Conservation (phyloP, 2,797 vertebrate genomes). For the Mus minutoides region DNA sequence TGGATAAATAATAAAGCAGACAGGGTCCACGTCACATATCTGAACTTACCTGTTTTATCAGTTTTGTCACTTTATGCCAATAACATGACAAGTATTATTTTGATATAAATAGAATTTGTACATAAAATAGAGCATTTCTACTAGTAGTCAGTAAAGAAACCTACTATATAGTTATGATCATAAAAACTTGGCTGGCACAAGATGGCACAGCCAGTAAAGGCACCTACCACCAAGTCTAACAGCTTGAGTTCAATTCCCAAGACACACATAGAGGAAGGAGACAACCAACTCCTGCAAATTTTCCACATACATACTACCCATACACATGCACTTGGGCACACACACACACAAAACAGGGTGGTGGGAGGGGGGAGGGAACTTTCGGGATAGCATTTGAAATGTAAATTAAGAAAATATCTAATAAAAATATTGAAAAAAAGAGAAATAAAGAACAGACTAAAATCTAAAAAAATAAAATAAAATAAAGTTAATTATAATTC, state of each 20-base stretch:
- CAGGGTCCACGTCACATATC: neutral
- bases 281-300: neutral
- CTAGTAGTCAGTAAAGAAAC: slow-evolving; percentile 37
- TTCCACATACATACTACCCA: neutral
- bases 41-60: slow-evolving; percentile 28
- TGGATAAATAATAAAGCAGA: slow-evolving; percentile 57
- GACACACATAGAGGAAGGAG: neutral
- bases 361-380: too few species aligned
- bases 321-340: neutral
- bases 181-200: neutral
- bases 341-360: neutral
- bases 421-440: too few species aligned
- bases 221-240: neutral
- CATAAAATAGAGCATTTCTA: slow-evolving; percentile 48
- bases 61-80: slow-evolving; percentile 10
- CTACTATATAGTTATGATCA: slow-evolving; percentile 14
- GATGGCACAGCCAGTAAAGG: neutral
- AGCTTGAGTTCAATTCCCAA: neutral
- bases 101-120: slow-evolving; percentile 49
- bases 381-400: too few species aligned
- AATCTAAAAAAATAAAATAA: neutral
- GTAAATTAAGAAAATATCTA: too few species aligned
- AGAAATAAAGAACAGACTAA: too few species aligned
- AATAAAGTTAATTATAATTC: neutral
- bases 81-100: slow-evolving; percentile 57